A percentile compares a stretch with the other conserved stretches of the same genome.
Evolutionary conservation across 2,888 invertebrate genomes (phyloP).

Genomic region (Lepidocyrtoides sp.): DNA sequence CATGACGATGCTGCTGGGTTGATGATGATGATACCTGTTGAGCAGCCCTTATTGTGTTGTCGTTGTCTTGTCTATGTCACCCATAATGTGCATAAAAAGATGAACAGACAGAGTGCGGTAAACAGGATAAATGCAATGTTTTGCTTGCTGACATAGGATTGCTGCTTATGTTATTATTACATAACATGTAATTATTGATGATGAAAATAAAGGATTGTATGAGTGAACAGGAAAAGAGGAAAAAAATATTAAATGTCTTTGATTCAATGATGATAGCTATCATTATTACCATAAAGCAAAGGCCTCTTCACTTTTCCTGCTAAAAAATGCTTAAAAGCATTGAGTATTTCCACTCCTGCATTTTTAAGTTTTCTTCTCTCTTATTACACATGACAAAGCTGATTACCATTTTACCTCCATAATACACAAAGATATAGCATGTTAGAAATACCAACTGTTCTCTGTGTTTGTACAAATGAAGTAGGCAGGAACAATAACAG

Average conservation of each 20-base stretch:
- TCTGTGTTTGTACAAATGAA: not conserved
- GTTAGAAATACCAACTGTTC: not conserved
- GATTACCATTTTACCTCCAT: no score
- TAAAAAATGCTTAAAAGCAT: not conserved
- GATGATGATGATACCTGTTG: not conserved
- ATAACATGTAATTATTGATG: not conserved
- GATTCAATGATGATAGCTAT: not conserved
- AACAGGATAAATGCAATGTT: not conserved
- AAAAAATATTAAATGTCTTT: not conserved
- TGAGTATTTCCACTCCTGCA: no score
- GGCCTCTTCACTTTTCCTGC: conserved; percentile 26
- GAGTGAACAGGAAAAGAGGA: conserved; percentile 35
- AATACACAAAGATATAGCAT: conserved; percentile 7
- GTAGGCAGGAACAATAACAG: conserved; percentile 20
- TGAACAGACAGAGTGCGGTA: not conserved
- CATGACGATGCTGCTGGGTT: not conserved
- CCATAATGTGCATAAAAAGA: not conserved
- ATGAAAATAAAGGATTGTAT: conserved; percentile 7
- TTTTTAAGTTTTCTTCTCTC: not conserved
- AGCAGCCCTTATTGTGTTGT: conserved; percentile 32
- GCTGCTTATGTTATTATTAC: not conserved
- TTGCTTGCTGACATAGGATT: not conserved
- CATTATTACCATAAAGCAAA: conserved; percentile 28
- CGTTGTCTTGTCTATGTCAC: not conserved
- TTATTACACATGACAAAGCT: not conserved